phyloP scores from a whole-genome alignment of 2,888 invertebrate species.

The Brassicogethes aeneus region DNA sequence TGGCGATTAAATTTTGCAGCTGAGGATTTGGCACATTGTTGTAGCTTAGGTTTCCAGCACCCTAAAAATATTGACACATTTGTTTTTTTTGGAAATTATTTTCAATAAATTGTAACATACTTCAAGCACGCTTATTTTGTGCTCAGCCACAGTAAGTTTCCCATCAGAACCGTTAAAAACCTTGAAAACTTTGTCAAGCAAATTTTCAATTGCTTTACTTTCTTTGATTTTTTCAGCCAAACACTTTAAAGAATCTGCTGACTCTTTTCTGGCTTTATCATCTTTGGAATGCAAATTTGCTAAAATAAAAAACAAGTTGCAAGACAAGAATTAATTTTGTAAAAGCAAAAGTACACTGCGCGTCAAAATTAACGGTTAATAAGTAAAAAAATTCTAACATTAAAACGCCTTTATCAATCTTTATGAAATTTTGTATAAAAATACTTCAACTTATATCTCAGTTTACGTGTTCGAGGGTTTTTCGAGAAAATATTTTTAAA shows the following conservation, averaged over 20 bases:
- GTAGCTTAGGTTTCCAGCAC: slow-evolving; percentile 63
- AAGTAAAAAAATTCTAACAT: too few species aligned
- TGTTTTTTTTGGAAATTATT: slow-evolving; percentile 3
- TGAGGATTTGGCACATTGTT: slow-evolving; percentile 55
- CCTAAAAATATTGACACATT: slow-evolving; percentile 36
- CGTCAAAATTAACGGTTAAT: too few species aligned
- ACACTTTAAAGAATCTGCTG: slow-evolving; percentile 61
- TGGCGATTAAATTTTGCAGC: slow-evolving; percentile 50
- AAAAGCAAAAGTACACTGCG: slow-evolving; percentile 5
- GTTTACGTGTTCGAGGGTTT: too few species aligned
- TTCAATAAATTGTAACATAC: slow-evolving; percentile 36
- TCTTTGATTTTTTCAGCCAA: slow-evolving; percentile 66
- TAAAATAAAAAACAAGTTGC: slow-evolving; percentile 29
- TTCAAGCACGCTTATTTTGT: slow-evolving; percentile 78
- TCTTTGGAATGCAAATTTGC: slow-evolving; percentile 82
- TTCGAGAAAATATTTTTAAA: too few species aligned
- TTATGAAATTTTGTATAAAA: too few species aligned
- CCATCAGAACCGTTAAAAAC: slow-evolving; percentile 84
- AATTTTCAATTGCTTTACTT: slow-evolving; percentile 52
- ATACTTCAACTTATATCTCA: too few species aligned
- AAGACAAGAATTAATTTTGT: neutral
- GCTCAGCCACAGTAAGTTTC: slow-evolving; percentile 79
- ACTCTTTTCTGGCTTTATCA: slow-evolving; percentile 63
- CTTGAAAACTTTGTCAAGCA: slow-evolving; percentile 64
- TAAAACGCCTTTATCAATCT: too few species aligned